Evolutionary conservation across 2,797 vertebrate genomes (phyloP).

Genomic region (Pagetopsis macropterus): DNA sequence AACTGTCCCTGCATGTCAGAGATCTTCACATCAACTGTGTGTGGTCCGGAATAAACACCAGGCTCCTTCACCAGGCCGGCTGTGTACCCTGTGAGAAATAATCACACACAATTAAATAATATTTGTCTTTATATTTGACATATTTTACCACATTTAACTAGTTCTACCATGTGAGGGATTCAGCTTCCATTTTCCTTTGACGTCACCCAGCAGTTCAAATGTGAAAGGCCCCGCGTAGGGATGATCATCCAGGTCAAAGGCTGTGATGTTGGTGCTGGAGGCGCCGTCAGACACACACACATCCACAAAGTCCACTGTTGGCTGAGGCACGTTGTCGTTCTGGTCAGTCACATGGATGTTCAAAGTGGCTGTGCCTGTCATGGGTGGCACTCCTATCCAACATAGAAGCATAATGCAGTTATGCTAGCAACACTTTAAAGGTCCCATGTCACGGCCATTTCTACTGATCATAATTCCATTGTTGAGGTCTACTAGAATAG

Average conservation of each 20-base stretch:
- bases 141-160: too few relatives aligned
- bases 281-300: constrained; percentile 65
- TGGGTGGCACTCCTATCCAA: constrained; percentile 65
- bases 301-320: constrained; percentile 31
- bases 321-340: constrained; percentile 76
- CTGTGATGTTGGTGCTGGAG: constrained; percentile 61
- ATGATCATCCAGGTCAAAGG: constrained; percentile 68
- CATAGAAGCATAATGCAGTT: not conserved
- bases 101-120: not conserved
- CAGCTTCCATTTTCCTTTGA: constrained; percentile 68
- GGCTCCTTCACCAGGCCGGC: constrained; percentile 70
- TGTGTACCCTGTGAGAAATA: constrained; percentile 50
- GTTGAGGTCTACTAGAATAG: too few relatives aligned
- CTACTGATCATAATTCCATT: too few relatives aligned
- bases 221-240: constrained; percentile 76
- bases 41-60: constrained; percentile 37
- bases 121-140: not conserved
- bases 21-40: constrained; percentile 72
- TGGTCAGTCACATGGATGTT: constrained; percentile 68
- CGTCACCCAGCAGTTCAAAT: constrained; percentile 69
- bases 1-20: constrained; percentile 69
- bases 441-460: too few relatives aligned
- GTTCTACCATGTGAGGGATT: constrained; percentile 67
- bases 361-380: constrained; percentile 76
- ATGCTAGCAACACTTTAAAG: not conserved